Percentiles rank a stretch among this genome's conserved stretches.
Conservation (phyloP, 1,140 invertebrate species). For the Octopus sinensis region DNA sequence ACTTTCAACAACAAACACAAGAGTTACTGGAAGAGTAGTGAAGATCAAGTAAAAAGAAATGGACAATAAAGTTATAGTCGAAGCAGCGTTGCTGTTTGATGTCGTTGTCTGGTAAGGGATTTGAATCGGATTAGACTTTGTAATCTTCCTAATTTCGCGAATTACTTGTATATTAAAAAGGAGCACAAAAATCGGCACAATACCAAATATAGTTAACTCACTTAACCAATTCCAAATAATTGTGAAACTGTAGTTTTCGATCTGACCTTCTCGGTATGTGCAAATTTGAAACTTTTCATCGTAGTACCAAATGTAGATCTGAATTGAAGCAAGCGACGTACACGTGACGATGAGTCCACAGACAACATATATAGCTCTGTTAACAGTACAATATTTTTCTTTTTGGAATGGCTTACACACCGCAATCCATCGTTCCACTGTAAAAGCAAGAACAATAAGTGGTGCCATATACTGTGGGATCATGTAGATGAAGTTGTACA, state of each 20-base stretch:
- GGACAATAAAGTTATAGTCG: conserved; percentile 42
- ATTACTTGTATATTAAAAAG: conserved; percentile 42
- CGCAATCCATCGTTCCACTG: conserved; percentile 79
- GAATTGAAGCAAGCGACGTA: conserved; percentile 23
- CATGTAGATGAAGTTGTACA: conserved; percentile 40
- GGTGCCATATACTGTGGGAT: conserved; percentile 42
- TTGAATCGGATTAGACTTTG: neutral
- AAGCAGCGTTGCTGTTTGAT: conserved; percentile 26
- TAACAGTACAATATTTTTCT: conserved; percentile 73
- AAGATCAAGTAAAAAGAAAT: conserved; percentile 50
- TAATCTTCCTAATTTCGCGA: conserved; percentile 21
- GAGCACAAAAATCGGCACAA: conserved; percentile 40
- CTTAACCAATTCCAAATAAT: conserved; percentile 43
- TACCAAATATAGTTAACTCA: conserved; percentile 41
- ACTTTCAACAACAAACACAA: conserved; percentile 38
- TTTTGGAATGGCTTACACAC: conserved; percentile 73
- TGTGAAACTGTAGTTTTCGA: conserved; percentile 27
- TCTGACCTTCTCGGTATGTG: neutral
- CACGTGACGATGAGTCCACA: conserved; percentile 22
- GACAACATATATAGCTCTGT: conserved; percentile 68
- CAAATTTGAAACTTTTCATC: conserved; percentile 18
- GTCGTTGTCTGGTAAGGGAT: neutral
- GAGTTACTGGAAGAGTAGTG: conserved; percentile 43
- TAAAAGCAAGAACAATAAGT: conserved; percentile 69
- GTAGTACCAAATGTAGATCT: conserved; percentile 32